These are phyloP conservation scores for Cololabis saira DNA, from an alignment of 2,113 vertebrate species.

Conservation along the genomic window DNA sequence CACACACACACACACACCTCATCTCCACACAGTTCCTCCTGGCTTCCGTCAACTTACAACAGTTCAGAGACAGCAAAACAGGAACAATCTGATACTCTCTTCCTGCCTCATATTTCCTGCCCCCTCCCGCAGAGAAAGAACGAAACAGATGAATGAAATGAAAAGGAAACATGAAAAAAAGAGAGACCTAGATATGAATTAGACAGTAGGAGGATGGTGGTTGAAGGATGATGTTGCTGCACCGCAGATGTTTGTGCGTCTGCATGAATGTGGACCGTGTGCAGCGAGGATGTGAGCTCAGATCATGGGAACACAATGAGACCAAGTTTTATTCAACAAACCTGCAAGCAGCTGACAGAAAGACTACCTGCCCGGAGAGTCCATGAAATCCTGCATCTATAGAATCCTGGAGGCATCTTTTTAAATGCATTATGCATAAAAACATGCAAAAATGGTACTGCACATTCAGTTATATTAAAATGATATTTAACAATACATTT, in stretches of 20 bases:
- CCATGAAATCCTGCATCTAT: too few relatives aligned
- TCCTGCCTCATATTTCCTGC: slow-evolving; percentile 77
- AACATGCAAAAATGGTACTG: too few relatives aligned
- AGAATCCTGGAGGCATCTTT: too few relatives aligned
- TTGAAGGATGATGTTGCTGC: slow-evolving; percentile 21
- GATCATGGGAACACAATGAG: slow-evolving; percentile 17
- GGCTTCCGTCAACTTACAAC: slow-evolving; percentile 73
- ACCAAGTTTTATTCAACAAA: neutral
- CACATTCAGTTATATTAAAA: too few relatives aligned
- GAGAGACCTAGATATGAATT: neutral
- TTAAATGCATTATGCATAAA: too few relatives aligned
- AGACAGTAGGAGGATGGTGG: neutral
- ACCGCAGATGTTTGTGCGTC: neutral
- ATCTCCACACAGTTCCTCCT: slow-evolving; percentile 47
- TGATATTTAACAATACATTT: too few relatives aligned
- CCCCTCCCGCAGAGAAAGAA: slow-evolving; percentile 5
- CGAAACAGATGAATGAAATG: slow-evolving; percentile 62
- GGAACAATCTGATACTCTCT: slow-evolving; percentile 90
- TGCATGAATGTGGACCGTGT: slow-evolving; percentile 1
- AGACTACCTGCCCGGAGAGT: too few relatives aligned
- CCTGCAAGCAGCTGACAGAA: too few relatives aligned
- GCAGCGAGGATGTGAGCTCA: slow-evolving; percentile 8
- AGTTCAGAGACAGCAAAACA: slow-evolving; percentile 87
- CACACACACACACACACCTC: slow-evolving; percentile 27
- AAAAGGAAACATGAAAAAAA: slow-evolving; percentile 34